phyloP scores from a whole-genome alignment of 2,888 invertebrate genomes.

The Acheta domesticus region DNA sequence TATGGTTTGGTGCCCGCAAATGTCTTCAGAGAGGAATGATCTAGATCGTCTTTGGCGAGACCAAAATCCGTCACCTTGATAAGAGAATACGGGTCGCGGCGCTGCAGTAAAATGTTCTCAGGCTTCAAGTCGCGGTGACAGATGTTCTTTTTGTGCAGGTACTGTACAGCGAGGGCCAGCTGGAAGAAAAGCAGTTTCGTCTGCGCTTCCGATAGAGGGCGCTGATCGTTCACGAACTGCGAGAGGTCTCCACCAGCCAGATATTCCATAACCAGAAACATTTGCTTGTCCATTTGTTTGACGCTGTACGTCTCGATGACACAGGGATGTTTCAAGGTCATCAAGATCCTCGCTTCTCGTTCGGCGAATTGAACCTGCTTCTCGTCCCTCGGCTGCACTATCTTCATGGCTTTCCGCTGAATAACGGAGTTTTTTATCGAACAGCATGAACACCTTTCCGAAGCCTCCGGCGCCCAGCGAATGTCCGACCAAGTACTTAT shows the following conservation, averaged over 20 bases:
- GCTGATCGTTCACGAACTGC: neutral
- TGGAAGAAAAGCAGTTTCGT: neutral
- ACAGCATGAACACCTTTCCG: neutral
- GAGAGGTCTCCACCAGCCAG: neutral
- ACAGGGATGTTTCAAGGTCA: neutral
- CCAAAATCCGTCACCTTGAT: constrained; percentile 18
- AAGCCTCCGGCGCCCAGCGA: neutral
- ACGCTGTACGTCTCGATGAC: too few relatives aligned
- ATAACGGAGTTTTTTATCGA: neutral
- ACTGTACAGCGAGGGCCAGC: neutral
- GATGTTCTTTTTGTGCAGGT: neutral
- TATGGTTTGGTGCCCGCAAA: neutral
- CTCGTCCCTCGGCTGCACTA: neutral
- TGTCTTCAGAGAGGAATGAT: neutral
- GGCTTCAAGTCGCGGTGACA: neutral
- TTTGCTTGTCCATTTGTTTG: neutral
- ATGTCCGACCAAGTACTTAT: neutral
- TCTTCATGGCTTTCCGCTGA: neutral
- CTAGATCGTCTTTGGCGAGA: neutral
- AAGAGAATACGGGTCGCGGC: neutral
- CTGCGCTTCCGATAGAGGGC: neutral
- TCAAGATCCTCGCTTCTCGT: neutral
- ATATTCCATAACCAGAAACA: neutral
- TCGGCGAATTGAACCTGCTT: neutral
- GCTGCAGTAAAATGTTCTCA: neutral